Conservation (phyloP, 1,140 invertebrate species). For the Meloidogyne floridensis region DNA sequence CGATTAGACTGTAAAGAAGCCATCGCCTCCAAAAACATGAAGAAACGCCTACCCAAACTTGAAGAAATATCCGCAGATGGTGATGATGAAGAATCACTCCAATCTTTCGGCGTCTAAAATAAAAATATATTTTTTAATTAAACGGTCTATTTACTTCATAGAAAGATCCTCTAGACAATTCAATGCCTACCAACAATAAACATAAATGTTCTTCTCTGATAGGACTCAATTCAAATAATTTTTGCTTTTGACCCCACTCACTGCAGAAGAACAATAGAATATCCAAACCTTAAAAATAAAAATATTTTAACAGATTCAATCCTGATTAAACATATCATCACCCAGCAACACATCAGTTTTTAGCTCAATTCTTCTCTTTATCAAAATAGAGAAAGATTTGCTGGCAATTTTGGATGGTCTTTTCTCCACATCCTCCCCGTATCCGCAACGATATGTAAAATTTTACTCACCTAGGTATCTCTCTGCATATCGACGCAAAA, state of each 20-base stretch:
- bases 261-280: slow-evolving; percentile 36
- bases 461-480: background rate
- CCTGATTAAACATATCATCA: too few species aligned
- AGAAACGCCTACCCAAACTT: slow-evolving; percentile 28
- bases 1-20: slow-evolving; percentile 34
- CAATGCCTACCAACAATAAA: slow-evolving; percentile 21
- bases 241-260: slow-evolving; percentile 25
- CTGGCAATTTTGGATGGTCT: too few species aligned
- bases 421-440: too few species aligned
- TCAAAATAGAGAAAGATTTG: too few species aligned
- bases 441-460: background rate
- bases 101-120: slow-evolving; percentile 11
- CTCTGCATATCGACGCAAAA: background rate
- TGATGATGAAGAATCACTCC: background rate
- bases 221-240: slow-evolving; percentile 23
- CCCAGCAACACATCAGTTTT: too few species aligned
- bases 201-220: slow-evolving; percentile 33
- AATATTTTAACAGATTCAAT: too few species aligned
- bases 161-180: slow-evolving; percentile 7
- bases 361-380: too few species aligned
- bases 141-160: slow-evolving; percentile 5
- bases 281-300: slow-evolving; percentile 30
- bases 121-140: background rate
- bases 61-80: background rate
- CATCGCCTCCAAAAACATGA: slow-evolving; percentile 30